Conservation (phyloP, 2,113 vertebrate genomes). For the Daphoenositta chrysoptera region DNA sequence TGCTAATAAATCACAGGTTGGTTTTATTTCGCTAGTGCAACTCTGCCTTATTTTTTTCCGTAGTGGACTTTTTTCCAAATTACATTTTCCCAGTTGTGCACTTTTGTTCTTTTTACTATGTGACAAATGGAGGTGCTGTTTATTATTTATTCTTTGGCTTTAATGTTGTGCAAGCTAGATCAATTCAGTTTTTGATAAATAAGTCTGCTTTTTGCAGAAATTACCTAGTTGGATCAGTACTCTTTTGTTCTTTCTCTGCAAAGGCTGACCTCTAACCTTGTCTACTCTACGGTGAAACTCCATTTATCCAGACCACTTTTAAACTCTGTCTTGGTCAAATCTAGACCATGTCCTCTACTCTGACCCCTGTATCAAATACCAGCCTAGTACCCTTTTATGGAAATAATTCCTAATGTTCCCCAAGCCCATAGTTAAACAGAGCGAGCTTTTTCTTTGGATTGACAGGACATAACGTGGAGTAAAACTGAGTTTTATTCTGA, state of each 20-base stretch:
- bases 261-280: conserved; percentile 45
- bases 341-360: neutral
- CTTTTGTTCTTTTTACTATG: conserved; percentile 25
- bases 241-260: conserved; percentile 19
- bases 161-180: conserved; percentile 41
- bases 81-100: conserved; percentile 47
- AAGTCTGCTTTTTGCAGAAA: conserved; percentile 53
- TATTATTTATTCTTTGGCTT: conserved; percentile 63
- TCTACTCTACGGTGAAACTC: conserved; percentile 16
- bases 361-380: neutral
- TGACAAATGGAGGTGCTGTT: conserved; percentile 59
- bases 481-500: neutral
- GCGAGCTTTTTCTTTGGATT: neutral
- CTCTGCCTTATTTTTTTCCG: neutral
- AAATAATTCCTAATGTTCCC: neutral
- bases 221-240: conserved; percentile 50
- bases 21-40: neutral
- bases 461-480: neutral
- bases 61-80: conserved; percentile 40
- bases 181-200: conserved; percentile 58
- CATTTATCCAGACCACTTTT: conserved; percentile 41
- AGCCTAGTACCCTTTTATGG: neutral
- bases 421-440: neutral
- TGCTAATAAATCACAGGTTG: conserved; percentile 44
- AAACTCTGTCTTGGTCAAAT: conserved; percentile 40